Evolutionary conservation across 1,140 invertebrate species (phyloP).

Genomic region (Diplogasteroides magnus): DNA sequence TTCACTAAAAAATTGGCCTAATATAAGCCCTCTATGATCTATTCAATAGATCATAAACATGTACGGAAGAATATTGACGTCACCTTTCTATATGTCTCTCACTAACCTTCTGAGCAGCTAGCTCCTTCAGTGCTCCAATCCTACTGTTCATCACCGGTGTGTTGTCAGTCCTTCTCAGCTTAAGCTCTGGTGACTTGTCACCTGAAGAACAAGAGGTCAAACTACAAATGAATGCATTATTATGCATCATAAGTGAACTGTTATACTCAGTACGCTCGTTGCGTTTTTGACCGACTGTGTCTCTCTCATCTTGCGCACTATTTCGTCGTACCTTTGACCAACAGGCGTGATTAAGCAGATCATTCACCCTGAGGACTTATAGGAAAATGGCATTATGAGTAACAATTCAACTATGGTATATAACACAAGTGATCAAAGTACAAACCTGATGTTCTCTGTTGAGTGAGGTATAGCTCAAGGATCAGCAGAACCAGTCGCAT

Average conservation of each 20-base stretch:
- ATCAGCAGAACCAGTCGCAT: background rate
- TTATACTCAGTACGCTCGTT: no score
- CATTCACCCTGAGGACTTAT: no score
- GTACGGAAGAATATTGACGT: background rate
- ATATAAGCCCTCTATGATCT: background rate
- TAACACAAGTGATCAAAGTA: no score
- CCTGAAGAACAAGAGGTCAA: no score
- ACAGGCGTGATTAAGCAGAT: no score
- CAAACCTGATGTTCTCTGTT: background rate
- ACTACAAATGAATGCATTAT: no score
- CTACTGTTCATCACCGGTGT: background rate
- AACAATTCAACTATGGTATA: no score
- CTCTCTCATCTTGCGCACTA: no score
- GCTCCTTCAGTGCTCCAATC: background rate
- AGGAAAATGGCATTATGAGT: no score
- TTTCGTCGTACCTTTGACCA: no score
- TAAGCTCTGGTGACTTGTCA: background rate
- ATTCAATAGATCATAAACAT: background rate
- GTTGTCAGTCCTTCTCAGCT: background rate
- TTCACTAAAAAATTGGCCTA: background rate
- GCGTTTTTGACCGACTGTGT: no score
- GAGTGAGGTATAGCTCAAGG: background rate
- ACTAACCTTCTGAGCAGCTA: background rate
- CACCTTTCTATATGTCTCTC: background rate
- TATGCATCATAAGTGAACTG: no score